A percentile compares a stretch with the other conserved stretches of the same genome.
Conservation (phyloP, 2,888 invertebrate genomes). For the Cantharis nigra region DNA sequence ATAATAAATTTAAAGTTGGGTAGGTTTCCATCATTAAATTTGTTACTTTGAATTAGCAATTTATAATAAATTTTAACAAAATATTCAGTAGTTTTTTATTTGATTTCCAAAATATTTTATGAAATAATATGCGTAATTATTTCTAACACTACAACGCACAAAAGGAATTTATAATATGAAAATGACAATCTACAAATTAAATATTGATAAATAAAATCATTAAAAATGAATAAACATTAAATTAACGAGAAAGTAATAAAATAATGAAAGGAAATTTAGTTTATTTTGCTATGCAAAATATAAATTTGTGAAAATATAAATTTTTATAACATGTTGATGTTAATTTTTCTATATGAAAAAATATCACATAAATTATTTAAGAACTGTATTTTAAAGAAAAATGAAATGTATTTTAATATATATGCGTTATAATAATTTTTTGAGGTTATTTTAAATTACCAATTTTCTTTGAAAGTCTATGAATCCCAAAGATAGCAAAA, state of each 20-base stretch:
- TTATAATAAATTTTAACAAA: too few relatives aligned
- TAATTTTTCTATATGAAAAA: not conserved
- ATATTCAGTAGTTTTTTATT: too few relatives aligned
- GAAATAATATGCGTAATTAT: too few relatives aligned
- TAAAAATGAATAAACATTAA: not conserved
- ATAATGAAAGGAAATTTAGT: not conserved
- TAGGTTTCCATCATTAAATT: too few relatives aligned
- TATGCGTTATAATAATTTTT: not conserved
- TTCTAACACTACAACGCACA: too few relatives aligned
- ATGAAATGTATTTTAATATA: not conserved
- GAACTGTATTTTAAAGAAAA: not conserved
- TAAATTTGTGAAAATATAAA: too few relatives aligned
- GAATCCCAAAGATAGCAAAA: conserved; percentile 50
- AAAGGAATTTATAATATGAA: too few relatives aligned
- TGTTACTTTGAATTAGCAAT: too few relatives aligned
- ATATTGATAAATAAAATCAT: too few relatives aligned
- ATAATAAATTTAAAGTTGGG: too few relatives aligned
- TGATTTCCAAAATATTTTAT: too few relatives aligned
- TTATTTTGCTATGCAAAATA: too few relatives aligned
- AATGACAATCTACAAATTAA: not conserved
- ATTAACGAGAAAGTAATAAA: not conserved
- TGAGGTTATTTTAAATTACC: conserved; percentile 37
- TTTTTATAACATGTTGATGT: not conserved
- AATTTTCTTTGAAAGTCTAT: conserved; percentile 51
- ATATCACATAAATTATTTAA: not conserved